Evolutionary conservation across 2,797 vertebrate genomes (phyloP).

Genomic region (Arctocebus calabarensis): DNA sequence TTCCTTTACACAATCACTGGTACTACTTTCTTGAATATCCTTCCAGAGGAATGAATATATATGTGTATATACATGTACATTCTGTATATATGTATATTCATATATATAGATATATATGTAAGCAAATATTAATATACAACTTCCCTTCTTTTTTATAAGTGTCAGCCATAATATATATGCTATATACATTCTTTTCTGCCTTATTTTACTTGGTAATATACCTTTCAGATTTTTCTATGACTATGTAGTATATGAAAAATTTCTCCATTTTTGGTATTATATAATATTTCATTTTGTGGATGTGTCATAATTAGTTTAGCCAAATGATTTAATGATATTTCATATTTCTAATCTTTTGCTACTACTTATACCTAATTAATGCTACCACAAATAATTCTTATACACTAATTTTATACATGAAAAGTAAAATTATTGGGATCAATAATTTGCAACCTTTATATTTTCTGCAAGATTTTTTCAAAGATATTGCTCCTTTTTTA

Average conservation of each 20-base stretch:
- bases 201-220: constrained; percentile 11
- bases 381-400: constrained; percentile 29
- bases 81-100: neutral
- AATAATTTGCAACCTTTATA: constrained; percentile 34
- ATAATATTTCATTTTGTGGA: constrained; percentile 30
- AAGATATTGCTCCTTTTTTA: neutral
- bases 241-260: neutral
- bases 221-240: neutral
- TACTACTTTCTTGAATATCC: neutral
- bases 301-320: constrained; percentile 11
- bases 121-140: constrained; percentile 16
- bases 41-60: neutral
- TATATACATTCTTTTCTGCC: neutral
- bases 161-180: neutral
- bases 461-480: constrained; percentile 45
- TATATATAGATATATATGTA: neutral
- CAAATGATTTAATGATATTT: neutral
- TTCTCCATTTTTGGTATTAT: neutral
- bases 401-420: constrained; percentile 4
- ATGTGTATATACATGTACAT: too few relatives aligned
- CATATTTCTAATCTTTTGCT: constrained; percentile 38
- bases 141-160: neutral
- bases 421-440: constrained; percentile 29
- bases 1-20: neutral
- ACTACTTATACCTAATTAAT: constrained; percentile 4